These are phyloP conservation scores for Ischnus inquisitorius DNA, from an alignment of 2,888 invertebrate species.

Conservation along the genomic window DNA sequence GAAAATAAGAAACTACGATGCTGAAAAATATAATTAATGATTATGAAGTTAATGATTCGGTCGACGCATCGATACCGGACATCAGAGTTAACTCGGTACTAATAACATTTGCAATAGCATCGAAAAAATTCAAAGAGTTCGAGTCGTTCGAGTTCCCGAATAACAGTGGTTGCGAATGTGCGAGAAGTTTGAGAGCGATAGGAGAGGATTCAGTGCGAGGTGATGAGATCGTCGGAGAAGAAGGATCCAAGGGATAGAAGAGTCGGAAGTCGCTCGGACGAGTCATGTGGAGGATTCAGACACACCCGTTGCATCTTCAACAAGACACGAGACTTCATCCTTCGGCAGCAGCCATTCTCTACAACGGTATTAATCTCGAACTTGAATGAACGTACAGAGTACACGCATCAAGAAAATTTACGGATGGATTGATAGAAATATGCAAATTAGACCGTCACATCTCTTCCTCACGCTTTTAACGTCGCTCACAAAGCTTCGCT, in stretches of 20 bases:
- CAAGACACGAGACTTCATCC: constrained; percentile 85
- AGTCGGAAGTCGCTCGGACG: constrained; percentile 58
- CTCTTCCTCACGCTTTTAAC: too few relatives aligned
- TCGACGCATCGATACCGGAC: not conserved
- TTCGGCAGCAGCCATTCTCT: constrained; percentile 86
- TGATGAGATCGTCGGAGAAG: constrained; percentile 51
- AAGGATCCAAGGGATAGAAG: constrained; percentile 52
- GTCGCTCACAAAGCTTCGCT: too few relatives aligned
- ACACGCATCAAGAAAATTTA: not conserved
- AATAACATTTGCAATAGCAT: not conserved
- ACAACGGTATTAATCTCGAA: constrained; percentile 85
- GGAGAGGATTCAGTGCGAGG: constrained; percentile 12
- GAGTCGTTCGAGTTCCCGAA: not conserved
- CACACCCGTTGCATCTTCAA: constrained; percentile 86
- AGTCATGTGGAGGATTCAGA: constrained; percentile 84
- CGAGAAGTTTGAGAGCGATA: constrained; percentile 10
- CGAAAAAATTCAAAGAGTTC: constrained; percentile 3
- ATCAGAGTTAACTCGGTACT: not conserved
- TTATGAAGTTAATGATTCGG: not conserved
- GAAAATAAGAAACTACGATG: constrained; percentile 27
- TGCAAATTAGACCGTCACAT: too few relatives aligned
- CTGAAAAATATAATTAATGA: constrained; percentile 13
- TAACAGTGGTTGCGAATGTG: not conserved
- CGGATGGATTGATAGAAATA: not conserved
- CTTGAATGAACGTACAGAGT: not conserved